Percentiles rank a stretch among this genome's conserved stretches.
These are phyloP conservation scores for Coilia nasus DNA, from an alignment of 2,797 vertebrate genomes.

Conservation along the genomic window DNA sequence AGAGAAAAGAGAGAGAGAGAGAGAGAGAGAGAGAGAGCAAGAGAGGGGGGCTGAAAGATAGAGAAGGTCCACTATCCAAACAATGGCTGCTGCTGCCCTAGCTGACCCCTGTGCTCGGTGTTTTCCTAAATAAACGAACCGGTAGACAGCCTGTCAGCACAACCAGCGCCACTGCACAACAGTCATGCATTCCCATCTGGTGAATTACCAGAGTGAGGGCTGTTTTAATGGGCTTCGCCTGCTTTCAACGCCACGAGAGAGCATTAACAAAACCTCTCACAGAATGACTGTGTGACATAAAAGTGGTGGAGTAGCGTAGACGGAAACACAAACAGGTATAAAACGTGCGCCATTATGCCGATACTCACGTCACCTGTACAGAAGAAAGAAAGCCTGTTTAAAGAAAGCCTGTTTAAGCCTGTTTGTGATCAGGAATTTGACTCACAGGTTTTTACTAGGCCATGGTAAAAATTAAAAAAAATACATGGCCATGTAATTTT, in stretches of 20 bases:
- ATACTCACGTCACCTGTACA: not conserved
- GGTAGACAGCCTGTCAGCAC: constrained; percentile 37
- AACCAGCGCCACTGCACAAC: not conserved
- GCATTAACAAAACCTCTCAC: not conserved
- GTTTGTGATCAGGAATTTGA: not conserved
- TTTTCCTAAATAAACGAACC: constrained; percentile 60
- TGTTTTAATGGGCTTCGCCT: not conserved
- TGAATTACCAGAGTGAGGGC: not conserved
- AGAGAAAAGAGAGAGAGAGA: not conserved
- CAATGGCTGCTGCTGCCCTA: constrained; percentile 46
- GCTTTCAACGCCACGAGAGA: not conserved
- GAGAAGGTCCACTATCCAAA: constrained; percentile 55
- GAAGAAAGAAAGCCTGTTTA: not conserved
- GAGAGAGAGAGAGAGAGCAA: not conserved
- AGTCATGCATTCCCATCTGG: not conserved
- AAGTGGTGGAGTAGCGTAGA: not conserved
- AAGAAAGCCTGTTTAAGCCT: too few species aligned
- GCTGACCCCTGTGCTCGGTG: constrained; percentile 37
- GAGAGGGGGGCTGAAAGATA: not conserved
- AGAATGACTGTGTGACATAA: not conserved
- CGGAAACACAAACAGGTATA: not conserved
- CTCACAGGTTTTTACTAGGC: not conserved
- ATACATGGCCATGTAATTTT: not conserved
- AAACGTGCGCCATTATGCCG: not conserved
- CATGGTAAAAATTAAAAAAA: not conserved